Conservation (phyloP, 1,140 invertebrate species). For the Drosophila sulfurigaster region DNA sequence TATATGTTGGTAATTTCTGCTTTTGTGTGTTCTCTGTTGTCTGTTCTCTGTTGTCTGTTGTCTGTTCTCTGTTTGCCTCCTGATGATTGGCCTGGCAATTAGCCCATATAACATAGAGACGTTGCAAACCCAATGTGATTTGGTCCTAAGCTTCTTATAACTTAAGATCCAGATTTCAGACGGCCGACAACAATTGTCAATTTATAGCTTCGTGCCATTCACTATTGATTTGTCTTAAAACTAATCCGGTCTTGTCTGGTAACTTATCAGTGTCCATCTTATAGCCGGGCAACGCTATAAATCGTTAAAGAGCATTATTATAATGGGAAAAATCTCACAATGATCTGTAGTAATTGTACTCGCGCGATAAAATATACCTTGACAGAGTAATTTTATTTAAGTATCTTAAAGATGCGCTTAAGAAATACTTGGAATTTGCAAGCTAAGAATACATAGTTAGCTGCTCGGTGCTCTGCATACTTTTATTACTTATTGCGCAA, state of each 20-base stretch:
- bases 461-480: slow-evolving; percentile 46
- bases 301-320: neutral
- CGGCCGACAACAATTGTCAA: slow-evolving; percentile 17
- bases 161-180: slow-evolving; percentile 7
- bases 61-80: slow-evolving; percentile 5
- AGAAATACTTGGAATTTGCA: slow-evolving; percentile 11
- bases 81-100: slow-evolving; percentile 74
- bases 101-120: slow-evolving; percentile 35
- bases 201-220: slow-evolving; percentile 14
- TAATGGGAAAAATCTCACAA: neutral
- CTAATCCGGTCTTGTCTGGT: neutral
- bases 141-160: slow-evolving; percentile 10
- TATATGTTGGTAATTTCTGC: slow-evolving; percentile 75
- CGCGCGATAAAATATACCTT: neutral
- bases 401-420: slow-evolving; percentile 8
- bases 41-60: neutral
- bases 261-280: slow-evolving; percentile 1
- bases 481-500: slow-evolving; percentile 76
- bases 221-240: slow-evolving; percentile 26
- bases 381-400: neutral
- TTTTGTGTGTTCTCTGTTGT: slow-evolving; percentile 22
- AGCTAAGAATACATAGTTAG: slow-evolving; percentile 16
- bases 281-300: neutral
- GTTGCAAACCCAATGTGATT: slow-evolving; percentile 12
- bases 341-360: neutral